Conservation (phyloP, 2,797 vertebrate genomes). For the Poeciliopsis presidionis region DNA sequence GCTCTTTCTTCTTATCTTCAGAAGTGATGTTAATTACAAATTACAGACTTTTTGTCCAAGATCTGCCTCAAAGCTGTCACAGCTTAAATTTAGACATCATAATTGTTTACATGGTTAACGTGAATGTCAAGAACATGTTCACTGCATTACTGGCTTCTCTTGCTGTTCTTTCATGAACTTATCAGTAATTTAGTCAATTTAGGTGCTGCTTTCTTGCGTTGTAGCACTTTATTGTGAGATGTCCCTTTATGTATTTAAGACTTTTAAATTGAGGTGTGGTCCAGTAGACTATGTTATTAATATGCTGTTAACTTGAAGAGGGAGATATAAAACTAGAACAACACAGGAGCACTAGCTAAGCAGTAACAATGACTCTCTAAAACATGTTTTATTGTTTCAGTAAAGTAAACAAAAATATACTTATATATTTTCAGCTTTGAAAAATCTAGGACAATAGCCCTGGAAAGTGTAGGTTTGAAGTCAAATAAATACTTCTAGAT, state of each 20-base stretch:
- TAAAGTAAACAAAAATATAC: neutral
- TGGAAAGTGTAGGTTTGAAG: neutral
- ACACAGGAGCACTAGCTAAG: neutral
- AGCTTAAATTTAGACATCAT: constrained; percentile 42
- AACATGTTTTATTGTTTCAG: neutral
- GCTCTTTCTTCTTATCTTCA: constrained; percentile 41
- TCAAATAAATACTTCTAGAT: neutral
- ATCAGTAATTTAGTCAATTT: constrained; percentile 7
- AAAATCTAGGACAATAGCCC: neutral
- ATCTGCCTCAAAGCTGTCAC: constrained; percentile 42
- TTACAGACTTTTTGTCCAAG: constrained; percentile 34
- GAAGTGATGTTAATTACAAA: constrained; percentile 40
- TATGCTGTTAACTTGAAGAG: neutral
- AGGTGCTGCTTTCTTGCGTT: neutral
- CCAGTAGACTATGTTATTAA: neutral
- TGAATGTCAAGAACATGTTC: constrained; percentile 1
- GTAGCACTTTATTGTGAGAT: neutral
- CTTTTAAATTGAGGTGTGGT: neutral
- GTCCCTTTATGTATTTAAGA: neutral
- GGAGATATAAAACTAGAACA: neutral
- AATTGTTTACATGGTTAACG: constrained; percentile 46
- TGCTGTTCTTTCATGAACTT: constrained; percentile 7
- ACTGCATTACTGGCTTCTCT: neutral
- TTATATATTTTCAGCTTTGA: neutral
- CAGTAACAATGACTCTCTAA: neutral